Conservation (phyloP, 1,140 invertebrate species). For the Helicoverpa armigera region DNA sequence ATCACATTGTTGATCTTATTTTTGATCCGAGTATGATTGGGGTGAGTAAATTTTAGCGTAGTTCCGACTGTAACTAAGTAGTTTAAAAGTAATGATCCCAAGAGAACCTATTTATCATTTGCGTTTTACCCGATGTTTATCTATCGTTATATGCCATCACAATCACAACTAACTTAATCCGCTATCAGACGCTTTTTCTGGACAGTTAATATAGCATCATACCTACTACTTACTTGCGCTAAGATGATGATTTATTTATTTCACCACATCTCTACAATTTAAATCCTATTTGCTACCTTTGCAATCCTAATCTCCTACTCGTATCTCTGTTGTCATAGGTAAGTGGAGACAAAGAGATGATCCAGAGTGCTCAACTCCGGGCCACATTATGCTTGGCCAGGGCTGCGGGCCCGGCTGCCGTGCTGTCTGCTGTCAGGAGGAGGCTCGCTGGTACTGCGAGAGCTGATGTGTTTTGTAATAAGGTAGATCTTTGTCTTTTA, state of each 20-base stretch:
- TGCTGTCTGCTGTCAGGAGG: slow-evolving; percentile 75
- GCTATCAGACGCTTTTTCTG: too few species aligned
- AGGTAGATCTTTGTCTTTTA: too few species aligned
- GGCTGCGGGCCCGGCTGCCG: slow-evolving; percentile 78
- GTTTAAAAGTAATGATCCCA: too few species aligned
- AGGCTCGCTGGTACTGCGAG: slow-evolving; percentile 66
- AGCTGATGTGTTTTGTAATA: slow-evolving; percentile 74
- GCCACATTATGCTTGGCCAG: slow-evolving; percentile 75
- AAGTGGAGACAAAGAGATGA: slow-evolving; percentile 28
- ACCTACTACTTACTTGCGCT: too few species aligned
- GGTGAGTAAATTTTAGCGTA: slow-evolving; percentile 57
- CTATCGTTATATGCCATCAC: too few species aligned
- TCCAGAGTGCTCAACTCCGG: slow-evolving; percentile 69
- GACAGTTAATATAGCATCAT: too few species aligned
- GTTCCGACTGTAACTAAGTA: too few species aligned
- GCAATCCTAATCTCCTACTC: background rate
- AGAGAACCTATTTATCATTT: background rate
- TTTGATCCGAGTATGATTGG: slow-evolving; percentile 75
- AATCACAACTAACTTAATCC: too few species aligned
- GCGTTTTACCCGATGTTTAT: too few species aligned
- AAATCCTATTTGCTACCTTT: background rate
- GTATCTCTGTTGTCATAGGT: background rate
- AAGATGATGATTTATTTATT: too few species aligned
- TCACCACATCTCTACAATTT: too few species aligned
- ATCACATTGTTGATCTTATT: slow-evolving; percentile 74